Percentiles rank a stretch among this genome's conserved stretches.
Conservation (phyloP, 1,140 invertebrate species). For the Anthonomus grandis region DNA sequence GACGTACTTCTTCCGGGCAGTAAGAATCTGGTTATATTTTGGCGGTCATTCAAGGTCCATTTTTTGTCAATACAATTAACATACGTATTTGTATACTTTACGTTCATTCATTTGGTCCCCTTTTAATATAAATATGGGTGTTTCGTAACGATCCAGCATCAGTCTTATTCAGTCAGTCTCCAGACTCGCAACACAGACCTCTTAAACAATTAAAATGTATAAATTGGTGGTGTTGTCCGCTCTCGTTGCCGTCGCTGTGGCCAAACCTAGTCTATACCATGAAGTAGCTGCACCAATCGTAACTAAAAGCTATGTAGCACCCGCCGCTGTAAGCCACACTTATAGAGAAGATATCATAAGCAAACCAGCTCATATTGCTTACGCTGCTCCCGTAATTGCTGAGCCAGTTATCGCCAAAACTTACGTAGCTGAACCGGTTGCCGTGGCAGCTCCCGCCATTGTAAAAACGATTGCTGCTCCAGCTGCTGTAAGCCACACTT, state of each 20-base stretch:
- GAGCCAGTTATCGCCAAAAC: slow-evolving; percentile 9
- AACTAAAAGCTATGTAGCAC: slow-evolving; percentile 16
- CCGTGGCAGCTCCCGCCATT: slow-evolving; percentile 13
- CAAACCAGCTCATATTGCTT: slow-evolving; percentile 22
- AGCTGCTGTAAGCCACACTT: slow-evolving; percentile 18
- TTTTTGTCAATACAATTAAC: no score
- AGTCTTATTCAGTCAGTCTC: slow-evolving; percentile 34
- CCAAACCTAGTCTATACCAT: slow-evolving; percentile 27
- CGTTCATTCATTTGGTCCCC: no score
- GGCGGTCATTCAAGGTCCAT: no score
- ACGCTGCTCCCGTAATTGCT: slow-evolving; percentile 2
- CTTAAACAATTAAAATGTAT: slow-evolving; percentile 35
- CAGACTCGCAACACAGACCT: slow-evolving; percentile 38
- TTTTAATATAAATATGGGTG: slow-evolving; percentile 12
- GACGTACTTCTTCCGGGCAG: no score
- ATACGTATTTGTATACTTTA: no score
- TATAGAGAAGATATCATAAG: slow-evolving; percentile 28
- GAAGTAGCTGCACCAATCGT: slow-evolving; percentile 23
- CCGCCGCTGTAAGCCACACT: slow-evolving; percentile 27
- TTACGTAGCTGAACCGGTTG: slow-evolving; percentile 14
- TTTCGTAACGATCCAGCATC: slow-evolving; percentile 5
- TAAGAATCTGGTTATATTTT: no score
- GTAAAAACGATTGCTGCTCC: slow-evolving; percentile 18
- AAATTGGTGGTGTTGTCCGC: slow-evolving; percentile 41
- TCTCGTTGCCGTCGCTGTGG: slow-evolving; percentile 32